Conservation (phyloP, 2,888 invertebrate species). For the Drosophila parthenogenetica region DNA sequence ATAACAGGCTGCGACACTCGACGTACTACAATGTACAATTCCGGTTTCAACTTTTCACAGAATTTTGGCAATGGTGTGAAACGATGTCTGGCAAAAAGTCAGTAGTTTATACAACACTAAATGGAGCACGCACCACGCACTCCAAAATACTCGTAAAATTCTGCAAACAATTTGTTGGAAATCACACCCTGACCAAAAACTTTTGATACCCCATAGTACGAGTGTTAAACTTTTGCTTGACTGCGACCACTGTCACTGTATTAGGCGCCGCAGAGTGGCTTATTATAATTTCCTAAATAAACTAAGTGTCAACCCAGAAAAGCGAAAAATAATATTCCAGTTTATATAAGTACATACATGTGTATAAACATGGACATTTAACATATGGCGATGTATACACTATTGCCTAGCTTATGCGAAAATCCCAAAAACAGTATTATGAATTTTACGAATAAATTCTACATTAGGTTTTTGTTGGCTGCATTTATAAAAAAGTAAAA, state of each 20-base stretch:
- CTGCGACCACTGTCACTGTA: slow-evolving; percentile 12
- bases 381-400: too few species aligned
- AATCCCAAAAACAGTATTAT: too few species aligned
- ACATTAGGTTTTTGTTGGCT: too few species aligned
- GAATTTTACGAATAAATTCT: too few species aligned
- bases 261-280: slow-evolving; percentile 55
- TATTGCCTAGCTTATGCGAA: too few species aligned
- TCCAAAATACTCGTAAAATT: neutral
- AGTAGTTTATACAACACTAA: neutral
- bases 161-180: slow-evolving; percentile 16
- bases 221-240: slow-evolving; percentile 7
- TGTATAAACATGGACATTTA: neutral
- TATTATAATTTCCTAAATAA: slow-evolving; percentile 75
- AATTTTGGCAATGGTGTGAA: neutral
- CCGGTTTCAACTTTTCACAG: neutral
- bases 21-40: neutral
- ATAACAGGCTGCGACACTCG: slow-evolving; percentile 3
- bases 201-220: slow-evolving; percentile 18
- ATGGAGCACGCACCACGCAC: slow-evolving; percentile 5
- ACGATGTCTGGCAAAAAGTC: slow-evolving; percentile 2
- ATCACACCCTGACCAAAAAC: slow-evolving; percentile 10
- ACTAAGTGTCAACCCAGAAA: slow-evolving; percentile 54
- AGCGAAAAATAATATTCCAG: slow-evolving; percentile 64
- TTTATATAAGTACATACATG: slow-evolving; percentile 39
- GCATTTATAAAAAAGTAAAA: too few species aligned